phyloP scores from a whole-genome alignment of 2,113 vertebrate genomes.

The Rattus rattus region DNA sequence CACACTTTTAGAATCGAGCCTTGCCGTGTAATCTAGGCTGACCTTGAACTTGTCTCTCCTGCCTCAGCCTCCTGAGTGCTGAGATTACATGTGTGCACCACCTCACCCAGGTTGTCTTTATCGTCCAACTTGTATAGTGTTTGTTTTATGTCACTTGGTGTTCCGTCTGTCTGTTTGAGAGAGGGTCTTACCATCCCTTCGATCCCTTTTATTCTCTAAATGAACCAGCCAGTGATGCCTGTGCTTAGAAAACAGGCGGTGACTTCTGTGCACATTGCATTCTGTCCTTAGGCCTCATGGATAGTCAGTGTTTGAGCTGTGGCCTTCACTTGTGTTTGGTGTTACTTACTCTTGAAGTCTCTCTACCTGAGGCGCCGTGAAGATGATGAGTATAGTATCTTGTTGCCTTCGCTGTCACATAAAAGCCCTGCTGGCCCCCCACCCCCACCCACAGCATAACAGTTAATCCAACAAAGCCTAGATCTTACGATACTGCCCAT shows the following conservation, averaged over 20 bases:
- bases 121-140: slow-evolving; percentile 26
- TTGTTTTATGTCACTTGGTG: not conserved
- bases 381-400: not conserved
- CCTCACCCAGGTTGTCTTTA: not conserved
- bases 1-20: not conserved
- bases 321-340: too few relatives aligned
- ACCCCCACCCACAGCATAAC: not conserved
- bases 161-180: not conserved
- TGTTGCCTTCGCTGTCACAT: not conserved
- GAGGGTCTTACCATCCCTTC: not conserved
- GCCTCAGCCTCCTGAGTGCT: not conserved
- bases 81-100: not conserved
- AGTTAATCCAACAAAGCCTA: not conserved
- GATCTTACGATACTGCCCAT: not conserved
- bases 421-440: not conserved
- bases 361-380: not conserved
- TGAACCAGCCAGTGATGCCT: not conserved
- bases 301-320: too few relatives aligned
- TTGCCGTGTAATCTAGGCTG: not conserved
- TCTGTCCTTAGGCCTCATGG: too few relatives aligned
- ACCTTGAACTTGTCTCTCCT: not conserved
- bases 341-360: not conserved
- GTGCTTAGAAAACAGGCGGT: not conserved
- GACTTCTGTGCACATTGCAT: too few relatives aligned
- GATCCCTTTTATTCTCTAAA: not conserved